phyloP scores from a whole-genome alignment of 2,113 vertebrate genomes.

The Sceloporus undulatus region DNA sequence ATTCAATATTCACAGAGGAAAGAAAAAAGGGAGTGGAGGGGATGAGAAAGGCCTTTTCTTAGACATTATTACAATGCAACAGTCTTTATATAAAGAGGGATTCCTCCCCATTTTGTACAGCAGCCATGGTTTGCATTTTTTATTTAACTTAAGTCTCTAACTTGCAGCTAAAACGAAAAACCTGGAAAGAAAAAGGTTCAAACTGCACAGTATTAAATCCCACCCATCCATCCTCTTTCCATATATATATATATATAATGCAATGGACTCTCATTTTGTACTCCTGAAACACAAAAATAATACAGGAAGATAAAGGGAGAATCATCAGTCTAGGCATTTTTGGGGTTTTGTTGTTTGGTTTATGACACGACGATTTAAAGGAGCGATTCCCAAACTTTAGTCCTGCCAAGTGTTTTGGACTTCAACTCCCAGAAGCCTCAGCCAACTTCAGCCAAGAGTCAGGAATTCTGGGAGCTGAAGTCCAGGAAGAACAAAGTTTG shows the following conservation, averaged over 20 bases:
- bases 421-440: too few species aligned
- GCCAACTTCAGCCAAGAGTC: too few species aligned
- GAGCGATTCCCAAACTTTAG: too few species aligned
- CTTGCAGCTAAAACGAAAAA: slow-evolving; percentile 57
- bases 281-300: slow-evolving; percentile 17
- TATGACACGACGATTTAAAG: too few species aligned
- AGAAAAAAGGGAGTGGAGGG: slow-evolving; percentile 70
- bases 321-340: too few species aligned
- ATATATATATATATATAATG: slow-evolving; percentile 58
- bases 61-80: slow-evolving; percentile 72
- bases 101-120: slow-evolving; percentile 38
- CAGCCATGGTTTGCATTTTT: slow-evolving; percentile 20
- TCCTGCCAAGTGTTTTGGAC: too few species aligned
- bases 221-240: slow-evolving; percentile 33
- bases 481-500: too few species aligned
- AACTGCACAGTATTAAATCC: slow-evolving; percentile 25
- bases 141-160: slow-evolving; percentile 64
- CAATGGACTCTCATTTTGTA: slow-evolving; percentile 37
- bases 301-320: too few species aligned
- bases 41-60: slow-evolving; percentile 84
- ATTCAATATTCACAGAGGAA: slow-evolving; percentile 56
- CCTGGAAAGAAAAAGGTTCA: slow-evolving; percentile 43
- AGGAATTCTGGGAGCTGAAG: too few species aligned
- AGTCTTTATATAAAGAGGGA: slow-evolving; percentile 65
- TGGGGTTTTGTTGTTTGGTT: too few species aligned